Percentiles rank a stretch among this genome's conserved stretches.
Conservation (phyloP, 2,888 invertebrate species). For the Orthosia incerta region DNA sequence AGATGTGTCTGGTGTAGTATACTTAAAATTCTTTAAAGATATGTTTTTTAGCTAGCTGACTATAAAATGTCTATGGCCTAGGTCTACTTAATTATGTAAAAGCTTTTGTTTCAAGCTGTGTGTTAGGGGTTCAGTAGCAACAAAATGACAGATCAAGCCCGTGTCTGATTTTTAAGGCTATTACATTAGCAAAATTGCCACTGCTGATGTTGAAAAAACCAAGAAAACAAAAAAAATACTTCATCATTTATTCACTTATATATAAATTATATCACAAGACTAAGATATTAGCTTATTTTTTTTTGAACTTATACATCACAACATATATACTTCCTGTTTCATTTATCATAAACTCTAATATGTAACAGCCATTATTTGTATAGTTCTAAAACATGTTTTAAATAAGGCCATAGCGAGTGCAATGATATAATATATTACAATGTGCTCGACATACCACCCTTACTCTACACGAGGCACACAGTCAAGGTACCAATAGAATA, state of each 20-base stretch:
- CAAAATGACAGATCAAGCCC: not conserved
- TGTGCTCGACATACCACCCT: constrained; percentile 71
- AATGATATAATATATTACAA: constrained; percentile 72
- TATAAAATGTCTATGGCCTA: no score
- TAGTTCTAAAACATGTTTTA: constrained; percentile 76
- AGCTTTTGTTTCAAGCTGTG: not conserved
- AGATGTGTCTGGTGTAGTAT: not conserved
- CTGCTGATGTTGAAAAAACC: constrained; percentile 32
- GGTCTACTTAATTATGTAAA: not conserved
- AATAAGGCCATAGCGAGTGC: constrained; percentile 87
- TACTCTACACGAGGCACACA: constrained; percentile 78
- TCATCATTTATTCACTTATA: constrained; percentile 90
- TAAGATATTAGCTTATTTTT: constrained; percentile 85
- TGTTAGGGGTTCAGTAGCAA: not conserved
- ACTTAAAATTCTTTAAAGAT: no score
- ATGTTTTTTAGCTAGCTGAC: no score
- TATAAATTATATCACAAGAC: constrained; percentile 91
- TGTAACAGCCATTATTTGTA: constrained; percentile 84
- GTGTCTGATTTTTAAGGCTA: not conserved
- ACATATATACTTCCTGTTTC: constrained; percentile 85
- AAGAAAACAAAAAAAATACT: constrained; percentile 82
- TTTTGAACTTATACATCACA: constrained; percentile 90
- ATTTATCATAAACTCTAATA: constrained; percentile 83
- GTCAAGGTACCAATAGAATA: constrained; percentile 75
- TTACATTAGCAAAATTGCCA: not conserved